Evolutionary conservation across 2,113 vertebrate genomes (phyloP), one percentile per base, ranked within the genome.

Genomic region (Opisthocomus hoazin): DNA sequence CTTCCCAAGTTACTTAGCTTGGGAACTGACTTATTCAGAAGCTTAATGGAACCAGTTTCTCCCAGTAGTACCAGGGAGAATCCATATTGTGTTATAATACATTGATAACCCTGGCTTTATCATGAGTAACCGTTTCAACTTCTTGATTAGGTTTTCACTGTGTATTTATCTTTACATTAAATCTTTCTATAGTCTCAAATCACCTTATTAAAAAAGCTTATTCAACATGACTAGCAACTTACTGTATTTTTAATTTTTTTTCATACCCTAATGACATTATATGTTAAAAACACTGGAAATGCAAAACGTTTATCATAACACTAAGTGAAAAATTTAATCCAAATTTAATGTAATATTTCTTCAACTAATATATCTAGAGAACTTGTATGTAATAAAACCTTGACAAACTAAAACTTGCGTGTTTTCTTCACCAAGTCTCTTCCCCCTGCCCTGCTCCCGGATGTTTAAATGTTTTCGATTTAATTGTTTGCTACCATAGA

Each of bases 371-470:
- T 54, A 89, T 89, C 39, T 26, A 79, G 4, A 82, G 29, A 91
- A 74, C 10, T 37, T 74, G 2, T 8, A 46, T 34, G 9, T 9
- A 65, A 22, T 46, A 5, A 69, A 69, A 39, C 4, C 5, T 53
- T 84, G 7, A 73, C 50, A 85, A 80, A 24, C 3, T 15, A 32
- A 73, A 87, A 32, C 22, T 20, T 21, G 7, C 45, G 74, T 65
- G 0, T 37, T 80, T 88, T 64, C 30, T 46, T 43, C 24, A 68
- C 5, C 3, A 9, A 23, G 7, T 15, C 39, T n/a, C 4, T 39
- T 71, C 10, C 0, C 11, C 2, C 3, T n/a, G 11, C 8, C 7
- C 2, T 56, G 0, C 27, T 64, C 30, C 15, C 3, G 2, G 34
- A 66, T 54, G 1, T 37, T 86, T 53, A 68, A 65, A 18, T 64